Evolutionary conservation across 37 sponge, comb jelly and placozoan genomes (phyloP), one percentile per base, ranked within the genome.

Genomic region (Haliclona indistincta): DNA sequence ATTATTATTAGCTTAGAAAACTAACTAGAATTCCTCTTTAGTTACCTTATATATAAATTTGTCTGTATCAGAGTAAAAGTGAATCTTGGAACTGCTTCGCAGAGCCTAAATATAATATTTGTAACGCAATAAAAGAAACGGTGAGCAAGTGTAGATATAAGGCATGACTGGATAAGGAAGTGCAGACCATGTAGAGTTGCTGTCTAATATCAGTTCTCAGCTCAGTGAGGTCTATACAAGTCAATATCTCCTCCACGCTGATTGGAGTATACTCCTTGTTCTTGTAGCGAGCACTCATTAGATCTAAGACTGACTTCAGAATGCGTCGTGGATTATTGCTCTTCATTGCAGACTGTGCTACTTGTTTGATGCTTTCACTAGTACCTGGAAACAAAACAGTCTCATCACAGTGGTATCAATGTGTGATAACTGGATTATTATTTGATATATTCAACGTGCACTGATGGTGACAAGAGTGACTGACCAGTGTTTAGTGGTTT

Each of bases 221-320:
- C 1, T 81, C 71, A 0, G 47, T 56, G 11, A 61, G 67, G 1
- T 54, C 65, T 3, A 89, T 42, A 8, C 33, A 52, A 3, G 37
- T 0, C 26, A 84, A 70, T 4, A 89, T 84, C 34, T 75, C 77
- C 8, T 89, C 85, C 44, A 80, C 34, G 32, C 71, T 26, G 23
- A 76, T 43, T 15, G 56, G 67, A n/a, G 68, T 53, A 61, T 80
- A 89, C 34, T 62, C 53, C 54, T 75, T 80, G 22, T 0, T 29
- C n/a, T 53, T 10, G 76, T 89, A 80, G 39, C 85, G 47, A 26
- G 36, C 38, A 23, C 73, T 74, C 87, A 87, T 58, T 54, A 70
- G 69, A 42, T 87, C 87, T 53, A 87, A 61, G 26, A 87, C 71
- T 0, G 81, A 62, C 35, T 87, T 87, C 34, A 87, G 77, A 26